A percentile compares a stretch with the other conserved stretches of the same genome.
phyloP scores from a whole-genome alignment of 2,888 invertebrate species.

The Noctua janthe region DNA sequence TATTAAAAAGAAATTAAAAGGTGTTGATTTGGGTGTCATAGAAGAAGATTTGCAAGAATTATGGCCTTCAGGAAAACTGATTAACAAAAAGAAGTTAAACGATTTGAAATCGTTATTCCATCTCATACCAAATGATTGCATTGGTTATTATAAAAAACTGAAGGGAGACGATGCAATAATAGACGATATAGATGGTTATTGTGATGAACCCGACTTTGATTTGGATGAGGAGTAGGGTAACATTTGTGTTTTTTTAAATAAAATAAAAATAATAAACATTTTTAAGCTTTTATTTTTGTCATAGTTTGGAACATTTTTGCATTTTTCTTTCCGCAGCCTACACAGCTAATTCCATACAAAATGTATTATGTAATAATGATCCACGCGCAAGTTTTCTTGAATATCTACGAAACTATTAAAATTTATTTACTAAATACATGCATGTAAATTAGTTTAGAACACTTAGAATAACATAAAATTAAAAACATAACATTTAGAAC shows the following conservation, averaged over 20 bases:
- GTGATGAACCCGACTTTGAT: constrained; percentile 23
- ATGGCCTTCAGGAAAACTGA: too few species aligned
- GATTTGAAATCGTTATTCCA: constrained; percentile 42
- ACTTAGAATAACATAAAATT: constrained; percentile 33
- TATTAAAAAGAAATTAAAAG: constrained; percentile 34
- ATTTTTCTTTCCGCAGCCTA: constrained; percentile 29
- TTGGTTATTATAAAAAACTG: constrained; percentile 38
- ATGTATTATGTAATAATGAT: constrained; percentile 29
- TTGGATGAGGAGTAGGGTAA: constrained; percentile 34
- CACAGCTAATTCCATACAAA: constrained; percentile 29
- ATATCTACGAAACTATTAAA: constrained; percentile 30
- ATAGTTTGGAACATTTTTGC: constrained; percentile 34
- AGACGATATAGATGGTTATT: constrained; percentile 38
- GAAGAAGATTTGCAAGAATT: constrained; percentile 9
- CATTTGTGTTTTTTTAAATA: constrained; percentile 35
- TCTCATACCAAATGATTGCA: constrained; percentile 40
- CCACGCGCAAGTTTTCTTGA: constrained; percentile 22
- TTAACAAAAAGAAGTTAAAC: constrained; percentile 24
- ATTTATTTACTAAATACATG: constrained; percentile 20
- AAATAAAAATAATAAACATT: constrained; percentile 28
- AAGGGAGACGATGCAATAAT: constrained; percentile 43
- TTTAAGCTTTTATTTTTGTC: constrained; percentile 23
- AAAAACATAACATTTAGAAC: constrained; percentile 24
- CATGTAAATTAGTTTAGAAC: constrained; percentile 31
- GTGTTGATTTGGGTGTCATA: constrained; percentile 34